phyloP scores from a whole-genome alignment of 2,888 invertebrate species.

The Mactromeris polynyma region DNA sequence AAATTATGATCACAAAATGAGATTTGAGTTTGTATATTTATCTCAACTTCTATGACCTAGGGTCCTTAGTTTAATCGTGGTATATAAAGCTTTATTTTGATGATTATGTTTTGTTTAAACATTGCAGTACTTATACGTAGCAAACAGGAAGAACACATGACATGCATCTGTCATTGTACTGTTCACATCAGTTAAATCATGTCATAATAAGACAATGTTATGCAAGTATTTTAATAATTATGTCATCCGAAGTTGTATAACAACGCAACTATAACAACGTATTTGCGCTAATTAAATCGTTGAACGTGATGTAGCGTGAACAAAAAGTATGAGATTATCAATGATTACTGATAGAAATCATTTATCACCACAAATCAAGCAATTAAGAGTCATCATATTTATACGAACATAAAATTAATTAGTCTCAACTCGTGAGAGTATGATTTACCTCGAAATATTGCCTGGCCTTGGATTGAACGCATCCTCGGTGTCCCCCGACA shows the following conservation, averaged over 20 bases:
- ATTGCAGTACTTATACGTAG: background rate
- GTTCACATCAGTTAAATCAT: background rate
- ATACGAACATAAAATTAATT: background rate
- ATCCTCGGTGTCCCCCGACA: background rate
- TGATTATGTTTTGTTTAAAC: too few relatives aligned
- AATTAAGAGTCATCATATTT: background rate
- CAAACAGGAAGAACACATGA: background rate
- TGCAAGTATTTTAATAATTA: too few relatives aligned
- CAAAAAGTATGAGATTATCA: too few relatives aligned
- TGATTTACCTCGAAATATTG: background rate
- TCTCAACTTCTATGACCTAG: too few relatives aligned
- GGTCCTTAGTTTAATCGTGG: too few relatives aligned
- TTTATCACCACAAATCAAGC: background rate
- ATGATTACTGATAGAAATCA: background rate
- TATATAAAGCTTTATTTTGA: too few relatives aligned
- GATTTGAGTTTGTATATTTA: too few relatives aligned
- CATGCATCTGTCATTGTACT: background rate
- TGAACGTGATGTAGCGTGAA: too few relatives aligned
- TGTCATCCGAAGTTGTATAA: too few relatives aligned
- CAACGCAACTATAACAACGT: too few relatives aligned
- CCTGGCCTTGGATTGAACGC: background rate
- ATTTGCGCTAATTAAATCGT: too few relatives aligned
- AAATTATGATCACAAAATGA: too few relatives aligned
- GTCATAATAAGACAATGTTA: background rate
- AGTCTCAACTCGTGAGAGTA: background rate